Conservation (phyloP, 1,140 invertebrate genomes). For the Panulirus ornatus region DNA sequence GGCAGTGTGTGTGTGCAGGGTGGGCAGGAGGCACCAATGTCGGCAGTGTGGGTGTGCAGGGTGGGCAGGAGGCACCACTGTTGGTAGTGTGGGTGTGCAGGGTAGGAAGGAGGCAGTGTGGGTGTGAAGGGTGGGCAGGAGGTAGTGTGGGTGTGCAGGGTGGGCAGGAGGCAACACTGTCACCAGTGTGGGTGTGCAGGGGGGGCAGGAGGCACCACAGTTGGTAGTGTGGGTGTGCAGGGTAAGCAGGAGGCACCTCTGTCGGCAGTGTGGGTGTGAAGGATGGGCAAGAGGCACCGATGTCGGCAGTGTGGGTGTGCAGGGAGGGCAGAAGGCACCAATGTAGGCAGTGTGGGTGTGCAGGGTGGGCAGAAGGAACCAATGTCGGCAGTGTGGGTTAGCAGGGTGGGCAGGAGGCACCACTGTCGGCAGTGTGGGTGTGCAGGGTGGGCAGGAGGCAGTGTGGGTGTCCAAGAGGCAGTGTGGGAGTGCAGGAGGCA, state of each 20-base stretch:
- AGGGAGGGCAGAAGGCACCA: background rate
- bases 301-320: background rate
- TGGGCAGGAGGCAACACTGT: background rate
- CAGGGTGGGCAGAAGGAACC: background rate
- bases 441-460: background rate
- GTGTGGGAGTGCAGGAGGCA: background rate
- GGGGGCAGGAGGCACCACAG: background rate
- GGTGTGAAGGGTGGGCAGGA: background rate
- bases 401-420: no score
- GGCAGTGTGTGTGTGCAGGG: no score
- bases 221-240: background rate
- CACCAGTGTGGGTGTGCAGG: background rate
- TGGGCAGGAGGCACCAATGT: no score
- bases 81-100: background rate
- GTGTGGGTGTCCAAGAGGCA: background rate
- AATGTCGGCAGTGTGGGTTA: no score
- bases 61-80: background rate
- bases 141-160: background rate
- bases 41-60: background rate
- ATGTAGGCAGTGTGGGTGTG: background rate
- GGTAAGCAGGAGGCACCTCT: background rate
- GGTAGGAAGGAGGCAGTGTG: background rate
- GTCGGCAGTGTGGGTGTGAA: background rate
- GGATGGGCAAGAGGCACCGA: background rate
- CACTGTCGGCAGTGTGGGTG: no score